These are phyloP conservation scores for Chamaedrilus cognettii DNA, from an alignment of 2,888 invertebrate genomes.

Conservation along the genomic window DNA sequence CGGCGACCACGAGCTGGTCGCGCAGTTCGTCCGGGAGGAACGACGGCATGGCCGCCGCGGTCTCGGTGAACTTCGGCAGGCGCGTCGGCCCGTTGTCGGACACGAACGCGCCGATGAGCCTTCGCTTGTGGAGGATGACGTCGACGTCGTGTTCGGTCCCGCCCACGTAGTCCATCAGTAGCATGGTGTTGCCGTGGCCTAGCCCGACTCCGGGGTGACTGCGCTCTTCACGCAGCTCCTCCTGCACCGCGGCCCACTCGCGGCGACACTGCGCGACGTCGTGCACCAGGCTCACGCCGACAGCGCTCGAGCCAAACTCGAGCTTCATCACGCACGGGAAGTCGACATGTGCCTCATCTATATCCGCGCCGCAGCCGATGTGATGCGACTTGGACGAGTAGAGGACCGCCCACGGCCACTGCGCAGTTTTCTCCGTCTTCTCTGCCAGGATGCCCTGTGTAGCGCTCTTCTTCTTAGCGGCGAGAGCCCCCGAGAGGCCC, in stretches of 20 bases:
- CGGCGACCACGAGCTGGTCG: neutral
- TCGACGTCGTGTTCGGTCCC: conserved; percentile 8
- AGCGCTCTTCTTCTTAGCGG: neutral
- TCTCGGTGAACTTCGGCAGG: neutral
- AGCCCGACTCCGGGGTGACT: neutral
- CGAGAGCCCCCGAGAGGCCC: neutral
- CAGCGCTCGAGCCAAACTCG: neutral
- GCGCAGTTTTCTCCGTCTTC: neutral
- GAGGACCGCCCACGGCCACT: neutral
- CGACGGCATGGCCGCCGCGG: neutral
- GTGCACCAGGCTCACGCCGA: neutral
- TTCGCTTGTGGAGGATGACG: neutral
- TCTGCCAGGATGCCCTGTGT: neutral
- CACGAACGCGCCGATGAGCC: conserved; percentile 1
- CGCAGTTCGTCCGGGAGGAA: neutral
- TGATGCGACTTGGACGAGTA: neutral
- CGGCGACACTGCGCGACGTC: neutral
- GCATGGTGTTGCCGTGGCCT: neutral
- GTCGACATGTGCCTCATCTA: neutral
- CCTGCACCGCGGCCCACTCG: neutral
- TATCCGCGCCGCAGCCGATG: neutral
- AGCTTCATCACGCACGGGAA: conserved; percentile 5
- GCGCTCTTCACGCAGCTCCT: neutral
- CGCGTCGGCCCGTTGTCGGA: neutral
- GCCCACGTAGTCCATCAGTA: neutral